These are phyloP conservation scores for Sus cebifrons DNA, from an alignment of 2,797 vertebrate genomes.

Conservation along the genomic window DNA sequence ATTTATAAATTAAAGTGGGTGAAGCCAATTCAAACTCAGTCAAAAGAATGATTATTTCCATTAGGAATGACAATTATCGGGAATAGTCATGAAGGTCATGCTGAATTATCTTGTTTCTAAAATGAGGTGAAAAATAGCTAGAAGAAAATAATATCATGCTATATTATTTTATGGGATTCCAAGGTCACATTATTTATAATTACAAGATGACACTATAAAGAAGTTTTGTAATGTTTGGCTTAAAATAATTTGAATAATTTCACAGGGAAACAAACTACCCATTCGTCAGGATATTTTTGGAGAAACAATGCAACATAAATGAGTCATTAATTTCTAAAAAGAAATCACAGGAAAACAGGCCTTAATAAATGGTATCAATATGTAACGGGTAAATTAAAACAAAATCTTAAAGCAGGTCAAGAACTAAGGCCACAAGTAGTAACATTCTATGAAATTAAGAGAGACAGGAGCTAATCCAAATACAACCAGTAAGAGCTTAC, in stretches of 20 bases:
- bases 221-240: not conserved
- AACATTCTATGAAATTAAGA: not conserved
- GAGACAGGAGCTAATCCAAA: not conserved
- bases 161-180: not conserved
- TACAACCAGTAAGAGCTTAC: not conserved
- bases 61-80: not conserved
- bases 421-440: not conserved
- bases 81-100: not conserved
- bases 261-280: not conserved
- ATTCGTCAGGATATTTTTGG: not conserved
- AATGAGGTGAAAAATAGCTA: not conserved
- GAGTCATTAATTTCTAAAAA: not conserved
- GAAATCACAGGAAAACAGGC: not conserved
- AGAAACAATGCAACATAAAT: slow-evolving; percentile 35
- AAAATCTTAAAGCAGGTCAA: not conserved
- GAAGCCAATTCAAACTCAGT: not conserved
- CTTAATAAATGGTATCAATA: not conserved
- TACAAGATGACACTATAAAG: not conserved
- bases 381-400: not conserved
- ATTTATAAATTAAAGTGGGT: not conserved
- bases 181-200: not conserved
- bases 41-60: not conserved
- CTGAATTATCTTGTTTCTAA: slow-evolving; percentile 44
- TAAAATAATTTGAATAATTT: not conserved
- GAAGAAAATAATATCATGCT: not conserved